Base-by-base conservation (phyloP, 2,888 invertebrate genomes). In the Lycocerus yunnanus region DNA sequence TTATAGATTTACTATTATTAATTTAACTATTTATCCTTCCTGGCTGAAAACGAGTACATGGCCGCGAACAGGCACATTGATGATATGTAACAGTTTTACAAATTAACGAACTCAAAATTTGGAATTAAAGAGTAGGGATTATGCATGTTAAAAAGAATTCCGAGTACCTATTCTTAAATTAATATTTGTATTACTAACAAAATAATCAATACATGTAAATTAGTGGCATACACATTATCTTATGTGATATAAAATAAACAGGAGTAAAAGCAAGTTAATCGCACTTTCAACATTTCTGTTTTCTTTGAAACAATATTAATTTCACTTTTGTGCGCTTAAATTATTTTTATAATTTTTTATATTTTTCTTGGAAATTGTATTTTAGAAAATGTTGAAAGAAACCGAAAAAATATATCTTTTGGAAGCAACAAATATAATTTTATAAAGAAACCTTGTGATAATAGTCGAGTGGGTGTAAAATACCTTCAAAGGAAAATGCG, bases 401-500 rank as follows among this genome's bases (percentile, higher is more conserved):
- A 43, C 43, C 43, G 43, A n/a, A n/a, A 27, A 43, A 43, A 43
- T 43, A 43, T 43, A 43, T 43, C 43, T 72, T 61, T 58, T 10
- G 9, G 27, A 14, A n/a, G 59, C 69, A 71, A 68, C 70, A 68
- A 60, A 20, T 61, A 69, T 70, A 71, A 74, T 68, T 70, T 60
- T 16, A 67, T 68, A 70, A 74, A 43, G 67, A 70, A 67, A 24
- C 67, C 70, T 67, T 71, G 63, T 16, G 59, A 61, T 63, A 20
- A 63, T 18, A 63, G 18, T 20, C 11, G 61, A 18, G 20, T 63
- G 61, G 61, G 20, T 15, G 61, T 63, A 63, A 43, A 43, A 43
- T 43, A n/a, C 43, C 43, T 5, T 71, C 76, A 76, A 78, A 78
- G 77, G 76, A 60, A 71, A 78, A 72, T 74, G 67, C 69, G 67